Base-by-base conservation (phyloP, 2,113 vertebrate species). In the Empidonax alnorum region DNA sequence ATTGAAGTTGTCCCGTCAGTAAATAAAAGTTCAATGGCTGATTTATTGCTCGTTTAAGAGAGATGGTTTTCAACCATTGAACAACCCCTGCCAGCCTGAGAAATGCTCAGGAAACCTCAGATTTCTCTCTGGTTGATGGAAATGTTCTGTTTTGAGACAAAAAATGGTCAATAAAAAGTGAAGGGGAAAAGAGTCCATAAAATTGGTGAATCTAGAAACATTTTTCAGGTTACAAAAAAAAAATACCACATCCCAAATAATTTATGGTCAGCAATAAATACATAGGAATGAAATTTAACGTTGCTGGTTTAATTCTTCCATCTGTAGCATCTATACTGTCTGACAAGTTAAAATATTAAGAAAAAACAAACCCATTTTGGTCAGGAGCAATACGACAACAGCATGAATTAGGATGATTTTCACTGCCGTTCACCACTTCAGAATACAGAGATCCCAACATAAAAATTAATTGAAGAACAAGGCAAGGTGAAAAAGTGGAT, bases 1-100 rank as follows among this genome's bases (percentile, higher is more conserved):
- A 2, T 1, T 5, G 3, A 9, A 4, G 5, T 8, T 16, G 71
- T 83, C 73, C 25, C 1, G 28, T 31, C 10, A 31, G 23, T 25
- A 59, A 78, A 72, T 61, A 53, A 85, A 78, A 84, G 58, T 12
- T 28, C 7, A 39, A 4, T 39, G 0, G 0, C 4, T 33, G 58
- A 28, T 80, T 74, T 79, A 19, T 79, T 72, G 82, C 10, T 46
- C 42, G 3, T 46, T 62, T 14, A 19, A 42, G 12, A 22, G 4
- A 10, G 15, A 10, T 65, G 39, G 3, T 15, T 87, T 79, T 74
- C 46, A 85, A 15, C 3, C n/a, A 39, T 0, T 11, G n/a, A n/a
- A 50, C 15, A 73, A 8, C 28, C 28, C 16, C 66, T 82, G 42
- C 7, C 77, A 65, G 22, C 12, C 58, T 30, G 12, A 66, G n/a